A percentile compares a stretch with the other conserved stretches of the same genome.
phyloP scores from a whole-genome alignment of 2,888 invertebrate species.

The Philereme transversata region DNA sequence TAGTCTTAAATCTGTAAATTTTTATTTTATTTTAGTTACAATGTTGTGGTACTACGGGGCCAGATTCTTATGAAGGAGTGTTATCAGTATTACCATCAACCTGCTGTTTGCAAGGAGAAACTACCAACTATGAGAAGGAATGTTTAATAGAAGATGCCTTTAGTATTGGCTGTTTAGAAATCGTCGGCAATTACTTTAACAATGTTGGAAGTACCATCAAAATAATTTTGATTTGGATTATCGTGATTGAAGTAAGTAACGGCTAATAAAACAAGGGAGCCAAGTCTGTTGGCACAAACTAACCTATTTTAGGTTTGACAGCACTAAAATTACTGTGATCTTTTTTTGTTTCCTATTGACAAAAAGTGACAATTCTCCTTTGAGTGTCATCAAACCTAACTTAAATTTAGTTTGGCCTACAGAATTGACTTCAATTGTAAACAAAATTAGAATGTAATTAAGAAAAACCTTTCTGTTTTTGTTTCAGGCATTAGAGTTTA shows the following conservation, averaged over 20 bases:
- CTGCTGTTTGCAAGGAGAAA: conserved; percentile 6
- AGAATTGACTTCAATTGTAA: too few relatives aligned
- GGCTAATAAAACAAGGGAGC: too few relatives aligned
- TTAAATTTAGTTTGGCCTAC: too few relatives aligned
- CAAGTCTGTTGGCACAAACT: too few relatives aligned
- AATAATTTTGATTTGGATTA: conserved; percentile 8
- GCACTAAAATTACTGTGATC: too few relatives aligned
- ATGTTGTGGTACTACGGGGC: conserved; percentile 19
- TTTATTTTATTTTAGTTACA: conserved; percentile 5
- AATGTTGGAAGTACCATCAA: not conserved
- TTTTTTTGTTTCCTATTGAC: too few relatives aligned
- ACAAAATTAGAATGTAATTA: too few relatives aligned
- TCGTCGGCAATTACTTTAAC: conserved; percentile 1
- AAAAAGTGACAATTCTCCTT: too few relatives aligned
- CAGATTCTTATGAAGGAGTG: conserved; percentile 13
- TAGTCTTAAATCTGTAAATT: too few relatives aligned
- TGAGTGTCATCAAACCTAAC: too few relatives aligned
- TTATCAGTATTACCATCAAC: conserved; percentile 7
- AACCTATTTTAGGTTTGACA: too few relatives aligned
- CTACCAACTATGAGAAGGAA: not conserved
- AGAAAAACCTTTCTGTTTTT: not conserved
- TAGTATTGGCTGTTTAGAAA: conserved; percentile 11
- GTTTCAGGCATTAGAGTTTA: conserved; percentile 16
- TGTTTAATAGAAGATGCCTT: conserved; percentile 15
- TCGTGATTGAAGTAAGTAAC: conserved; percentile 14